These are phyloP conservation scores for Hylaeus anthracinus DNA, from an alignment of 1,140 invertebrate species.

Conservation along the genomic window DNA sequence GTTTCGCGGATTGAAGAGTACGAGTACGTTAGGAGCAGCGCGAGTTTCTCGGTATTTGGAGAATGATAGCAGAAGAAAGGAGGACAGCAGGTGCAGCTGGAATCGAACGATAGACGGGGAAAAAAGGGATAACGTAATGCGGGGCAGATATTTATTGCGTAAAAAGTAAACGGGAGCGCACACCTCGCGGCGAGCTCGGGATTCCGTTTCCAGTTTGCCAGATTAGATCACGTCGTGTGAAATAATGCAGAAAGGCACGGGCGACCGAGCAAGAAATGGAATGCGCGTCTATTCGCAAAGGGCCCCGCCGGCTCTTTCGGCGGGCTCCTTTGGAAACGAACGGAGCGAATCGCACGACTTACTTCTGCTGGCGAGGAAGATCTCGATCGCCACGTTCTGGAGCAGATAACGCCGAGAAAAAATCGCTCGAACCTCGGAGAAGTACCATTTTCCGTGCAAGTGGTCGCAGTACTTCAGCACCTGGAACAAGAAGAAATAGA, in stretches of 20 bases:
- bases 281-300: constrained; percentile 46
- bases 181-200: constrained; percentile 74
- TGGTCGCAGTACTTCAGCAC: constrained; percentile 98
- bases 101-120: constrained; percentile 69
- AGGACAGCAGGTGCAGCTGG: constrained; percentile 32
- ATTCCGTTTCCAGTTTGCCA: constrained; percentile 68
- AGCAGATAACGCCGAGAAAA: constrained; percentile 97
- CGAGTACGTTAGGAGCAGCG: too few relatives aligned
- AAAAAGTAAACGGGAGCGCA: constrained; percentile 71
- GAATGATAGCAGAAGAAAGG: not conserved
- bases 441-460: constrained; percentile 99
- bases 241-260: constrained; percentile 67
- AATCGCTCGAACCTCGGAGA: constrained; percentile 98
- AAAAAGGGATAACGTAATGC: constrained; percentile 74
- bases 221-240: constrained; percentile 72
- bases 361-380: constrained; percentile 99
- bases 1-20: too few relatives aligned
- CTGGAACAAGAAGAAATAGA: constrained; percentile 81
- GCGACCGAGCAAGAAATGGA: constrained; percentile 69
- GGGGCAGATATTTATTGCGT: constrained; percentile 76
- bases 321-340: constrained; percentile 29
- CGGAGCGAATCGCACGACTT: constrained; percentile 80
- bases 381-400: constrained; percentile 98
- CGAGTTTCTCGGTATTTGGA: not conserved
- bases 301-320: constrained; percentile 11